Conservation (phyloP, 2,888 invertebrate genomes). For the Torymus texanus region DNA sequence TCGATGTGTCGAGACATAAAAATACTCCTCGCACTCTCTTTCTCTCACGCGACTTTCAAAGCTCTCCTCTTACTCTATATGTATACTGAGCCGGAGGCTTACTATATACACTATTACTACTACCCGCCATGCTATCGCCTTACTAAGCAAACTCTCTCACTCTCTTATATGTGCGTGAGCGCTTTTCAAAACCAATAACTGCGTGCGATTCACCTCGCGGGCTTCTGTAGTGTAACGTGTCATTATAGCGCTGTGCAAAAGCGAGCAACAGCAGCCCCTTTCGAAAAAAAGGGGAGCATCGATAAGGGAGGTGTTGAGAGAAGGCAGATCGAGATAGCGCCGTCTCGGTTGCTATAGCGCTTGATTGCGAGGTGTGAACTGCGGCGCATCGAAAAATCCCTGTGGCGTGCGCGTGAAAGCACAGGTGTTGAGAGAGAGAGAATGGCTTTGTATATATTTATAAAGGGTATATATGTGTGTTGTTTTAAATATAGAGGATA, state of each 20-base stretch:
- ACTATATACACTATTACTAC: too few relatives aligned
- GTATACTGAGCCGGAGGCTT: too few relatives aligned
- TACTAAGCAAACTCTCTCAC: slow-evolving; percentile 69
- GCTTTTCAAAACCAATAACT: slow-evolving; percentile 68
- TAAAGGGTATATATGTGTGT: not conserved
- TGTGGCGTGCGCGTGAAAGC: not conserved
- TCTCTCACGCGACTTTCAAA: too few relatives aligned
- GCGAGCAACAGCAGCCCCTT: slow-evolving; percentile 25
- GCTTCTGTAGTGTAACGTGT: slow-evolving; percentile 64
- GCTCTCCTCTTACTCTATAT: too few relatives aligned
- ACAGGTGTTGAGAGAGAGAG: slow-evolving; percentile 28
- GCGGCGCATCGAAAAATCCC: slow-evolving; percentile 7
- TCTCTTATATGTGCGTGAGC: slow-evolving; percentile 21
- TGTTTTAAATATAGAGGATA: slow-evolving; percentile 40
- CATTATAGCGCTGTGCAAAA: slow-evolving; percentile 65
- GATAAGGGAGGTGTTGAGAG: slow-evolving; percentile 75
- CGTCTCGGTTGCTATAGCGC: slow-evolving; percentile 32
- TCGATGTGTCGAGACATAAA: too few relatives aligned
- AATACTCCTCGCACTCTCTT: too few relatives aligned
- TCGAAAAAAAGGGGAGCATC: slow-evolving; percentile 60
- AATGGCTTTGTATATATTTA: slow-evolving; percentile 40
- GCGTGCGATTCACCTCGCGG: slow-evolving; percentile 7
- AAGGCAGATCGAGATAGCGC: slow-evolving; percentile 69
- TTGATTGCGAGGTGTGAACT: slow-evolving; percentile 70
- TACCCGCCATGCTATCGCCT: slow-evolving; percentile 62